These are phyloP conservation scores for Daubentonia madagascariensis DNA, from an alignment of 2,113 vertebrate species.

Conservation along the genomic window DNA sequence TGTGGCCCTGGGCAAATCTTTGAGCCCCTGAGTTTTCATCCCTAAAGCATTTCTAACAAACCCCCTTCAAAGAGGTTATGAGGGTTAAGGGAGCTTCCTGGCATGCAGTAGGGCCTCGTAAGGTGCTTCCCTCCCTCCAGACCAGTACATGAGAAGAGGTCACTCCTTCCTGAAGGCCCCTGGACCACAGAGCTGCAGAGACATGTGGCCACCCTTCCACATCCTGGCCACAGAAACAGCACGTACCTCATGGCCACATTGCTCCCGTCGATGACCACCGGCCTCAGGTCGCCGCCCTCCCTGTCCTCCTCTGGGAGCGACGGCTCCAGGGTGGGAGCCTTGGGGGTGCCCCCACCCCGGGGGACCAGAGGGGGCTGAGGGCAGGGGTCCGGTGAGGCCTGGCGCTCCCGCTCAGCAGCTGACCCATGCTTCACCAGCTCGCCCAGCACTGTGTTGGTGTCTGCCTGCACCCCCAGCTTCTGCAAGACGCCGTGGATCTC, in stretches of 20 bases:
- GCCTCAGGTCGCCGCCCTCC: constrained; percentile 85
- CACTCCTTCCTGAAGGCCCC: neutral
- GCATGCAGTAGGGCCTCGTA: neutral
- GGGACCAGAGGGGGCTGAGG: constrained; percentile 75
- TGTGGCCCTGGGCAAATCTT: neutral
- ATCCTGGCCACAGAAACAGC: neutral
- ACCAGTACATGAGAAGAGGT: neutral
- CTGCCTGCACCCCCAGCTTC: constrained; percentile 89
- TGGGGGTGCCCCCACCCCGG: constrained; percentile 77
- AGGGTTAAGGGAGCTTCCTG: neutral
- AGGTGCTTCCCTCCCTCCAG: neutral
- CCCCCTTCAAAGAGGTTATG: neutral
- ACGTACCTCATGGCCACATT: constrained; percentile 98
- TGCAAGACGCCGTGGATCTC: constrained; percentile 88
- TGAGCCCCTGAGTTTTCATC: neutral
- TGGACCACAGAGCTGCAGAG: neutral
- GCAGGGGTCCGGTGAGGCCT: constrained; percentile 62
- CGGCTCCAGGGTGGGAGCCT: constrained; percentile 57
- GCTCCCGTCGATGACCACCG: constrained; percentile 96
- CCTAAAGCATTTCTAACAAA: neutral
- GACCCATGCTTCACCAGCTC: constrained; percentile 90
- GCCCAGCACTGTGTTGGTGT: constrained; percentile 93
- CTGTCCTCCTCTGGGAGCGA: constrained; percentile 65
- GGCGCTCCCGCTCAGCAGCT: constrained; percentile 78
- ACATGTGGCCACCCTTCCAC: neutral